phyloP scores from a whole-genome alignment of 2,113 vertebrate genomes.

The Cathartes aura region DNA sequence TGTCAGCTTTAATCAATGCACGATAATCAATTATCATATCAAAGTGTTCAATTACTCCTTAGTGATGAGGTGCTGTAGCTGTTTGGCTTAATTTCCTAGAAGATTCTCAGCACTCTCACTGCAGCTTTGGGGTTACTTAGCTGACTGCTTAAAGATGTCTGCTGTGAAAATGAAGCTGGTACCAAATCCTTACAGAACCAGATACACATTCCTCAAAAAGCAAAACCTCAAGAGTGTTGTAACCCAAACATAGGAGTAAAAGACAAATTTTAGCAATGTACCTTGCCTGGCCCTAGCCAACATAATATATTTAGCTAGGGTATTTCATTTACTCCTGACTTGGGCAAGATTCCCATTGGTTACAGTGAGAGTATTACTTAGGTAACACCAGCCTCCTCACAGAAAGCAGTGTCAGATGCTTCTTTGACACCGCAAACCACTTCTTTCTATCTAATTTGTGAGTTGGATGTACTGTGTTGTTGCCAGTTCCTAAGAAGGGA shows the following conservation, averaged over 20 bases:
- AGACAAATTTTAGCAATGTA: background rate
- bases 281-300: background rate
- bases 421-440: background rate
- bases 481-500: background rate
- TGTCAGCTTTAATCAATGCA: conserved; percentile 63
- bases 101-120: background rate
- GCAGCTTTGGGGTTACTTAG: background rate
- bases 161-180: background rate
- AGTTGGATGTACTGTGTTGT: background rate
- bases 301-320: background rate
- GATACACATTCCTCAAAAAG: background rate
- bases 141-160: background rate
- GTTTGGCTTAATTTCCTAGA: conserved; percentile 38
- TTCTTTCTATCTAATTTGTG: background rate
- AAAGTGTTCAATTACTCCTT: conserved; percentile 61
- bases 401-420: background rate
- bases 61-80: conserved; percentile 13
- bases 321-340: background rate
- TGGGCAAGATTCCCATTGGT: background rate
- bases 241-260: background rate
- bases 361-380: background rate
- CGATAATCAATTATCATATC: conserved; percentile 71
- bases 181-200: background rate
- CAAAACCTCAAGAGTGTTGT: background rate
- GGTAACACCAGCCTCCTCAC: background rate